phyloP scores from a whole-genome alignment of 2,797 vertebrate genomes.

The Passerculus sandwichensis region DNA sequence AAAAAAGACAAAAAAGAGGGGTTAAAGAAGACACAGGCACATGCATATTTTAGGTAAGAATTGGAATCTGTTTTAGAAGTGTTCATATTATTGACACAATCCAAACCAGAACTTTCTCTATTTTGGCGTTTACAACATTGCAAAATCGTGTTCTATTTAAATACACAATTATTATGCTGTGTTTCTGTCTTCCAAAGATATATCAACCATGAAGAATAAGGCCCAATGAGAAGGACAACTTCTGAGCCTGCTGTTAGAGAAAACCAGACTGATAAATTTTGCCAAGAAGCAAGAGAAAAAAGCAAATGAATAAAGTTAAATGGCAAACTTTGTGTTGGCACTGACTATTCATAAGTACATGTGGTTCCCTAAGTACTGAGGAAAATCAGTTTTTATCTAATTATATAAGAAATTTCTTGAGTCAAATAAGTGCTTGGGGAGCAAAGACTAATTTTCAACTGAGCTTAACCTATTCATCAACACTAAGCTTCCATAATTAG shows the following conservation, averaged over 20 bases:
- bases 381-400: slow-evolving; percentile 34
- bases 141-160: slow-evolving; percentile 43
- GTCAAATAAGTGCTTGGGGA: slow-evolving; percentile 40
- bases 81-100: slow-evolving; percentile 2
- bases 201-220: not conserved
- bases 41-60: not conserved
- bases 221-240: not conserved
- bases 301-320: slow-evolving; percentile 24
- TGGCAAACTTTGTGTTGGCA: slow-evolving; percentile 3
- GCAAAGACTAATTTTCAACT: slow-evolving; percentile 43
- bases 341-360: slow-evolving; percentile 28
- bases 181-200: slow-evolving; percentile 9
- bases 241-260: slow-evolving; percentile 25
- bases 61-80: slow-evolving; percentile 9
- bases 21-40: not conserved
- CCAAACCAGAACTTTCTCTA: not conserved
- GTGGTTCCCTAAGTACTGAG: slow-evolving; percentile 1
- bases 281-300: not conserved
- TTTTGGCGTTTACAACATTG: not conserved
- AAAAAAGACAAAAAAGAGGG: not conserved
- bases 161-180: not conserved
- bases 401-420: slow-evolving; percentile 27
- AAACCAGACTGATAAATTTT: not conserved
- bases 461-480: slow-evolving; percentile 56
- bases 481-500: slow-evolving; percentile 53